A percentile compares a stretch with the other conserved stretches of the same genome.
phyloP scores from a whole-genome alignment of 2,113 vertebrate genomes.

The Chloroceryle aenea region DNA sequence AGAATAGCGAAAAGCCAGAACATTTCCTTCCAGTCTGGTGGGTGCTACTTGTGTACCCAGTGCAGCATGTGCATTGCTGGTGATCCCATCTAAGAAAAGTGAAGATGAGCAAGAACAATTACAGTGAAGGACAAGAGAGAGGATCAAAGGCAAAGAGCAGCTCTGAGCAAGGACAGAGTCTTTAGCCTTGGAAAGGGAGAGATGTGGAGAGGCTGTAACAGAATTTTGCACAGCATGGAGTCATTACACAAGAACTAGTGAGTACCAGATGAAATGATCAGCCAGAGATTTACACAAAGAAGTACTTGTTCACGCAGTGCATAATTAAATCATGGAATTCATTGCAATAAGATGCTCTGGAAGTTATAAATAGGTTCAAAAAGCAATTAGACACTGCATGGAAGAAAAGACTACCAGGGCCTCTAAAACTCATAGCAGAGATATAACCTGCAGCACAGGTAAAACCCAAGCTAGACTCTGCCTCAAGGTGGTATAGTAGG shows the following conservation, averaged over 20 bases:
- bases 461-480: background rate
- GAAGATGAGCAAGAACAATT: background rate
- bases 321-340: slow-evolving; percentile 39
- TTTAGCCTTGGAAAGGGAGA: background rate
- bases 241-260: background rate
- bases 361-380: slow-evolving; percentile 34
- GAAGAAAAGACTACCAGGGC: background rate
- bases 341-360: slow-evolving; percentile 7
- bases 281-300: slow-evolving; percentile 25
- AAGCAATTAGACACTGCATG: background rate
- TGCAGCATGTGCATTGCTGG: background rate
- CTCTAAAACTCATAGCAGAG: slow-evolving; percentile 22
- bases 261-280: slow-evolving; percentile 12
- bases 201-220: background rate
- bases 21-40: background rate
- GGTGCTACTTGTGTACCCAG: background rate
- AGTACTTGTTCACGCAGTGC: background rate
- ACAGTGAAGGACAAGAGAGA: background rate
- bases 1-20: background rate
- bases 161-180: background rate
- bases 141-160: background rate
- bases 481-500: background rate
- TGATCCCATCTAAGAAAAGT: background rate
- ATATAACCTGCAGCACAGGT: background rate
- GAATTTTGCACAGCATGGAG: background rate